phyloP scores from a whole-genome alignment of 2,888 invertebrate genomes.

The Watsonalla cultraria region DNA sequence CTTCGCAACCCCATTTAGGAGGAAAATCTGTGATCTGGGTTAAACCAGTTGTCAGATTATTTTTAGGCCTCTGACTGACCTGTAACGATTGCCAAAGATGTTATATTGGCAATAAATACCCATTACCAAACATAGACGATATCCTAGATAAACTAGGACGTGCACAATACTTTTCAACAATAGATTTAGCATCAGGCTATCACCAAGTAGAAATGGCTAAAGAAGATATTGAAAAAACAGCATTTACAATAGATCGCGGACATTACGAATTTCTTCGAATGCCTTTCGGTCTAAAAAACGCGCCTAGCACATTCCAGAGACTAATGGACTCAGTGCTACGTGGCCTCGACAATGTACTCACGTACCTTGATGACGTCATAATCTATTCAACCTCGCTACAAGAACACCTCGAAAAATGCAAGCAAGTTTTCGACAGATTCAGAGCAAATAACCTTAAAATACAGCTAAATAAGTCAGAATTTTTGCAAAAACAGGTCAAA shows the following conservation, averaged over 20 bases:
- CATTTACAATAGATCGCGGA: constrained; percentile 28
- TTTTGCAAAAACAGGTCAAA: constrained; percentile 13
- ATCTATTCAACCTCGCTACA: constrained; percentile 17
- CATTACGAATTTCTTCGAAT: constrained; percentile 36
- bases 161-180: constrained; percentile 20
- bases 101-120: constrained; percentile 3
- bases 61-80: too few species aligned
- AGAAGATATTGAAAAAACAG: constrained; percentile 29
- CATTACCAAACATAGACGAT: constrained; percentile 23
- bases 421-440: constrained; percentile 23
- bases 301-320: constrained; percentile 36
- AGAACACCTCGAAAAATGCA: constrained; percentile 22
- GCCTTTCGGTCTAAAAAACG: constrained; percentile 33
- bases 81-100: too few species aligned
- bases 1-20: too few species aligned
- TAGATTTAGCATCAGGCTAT: constrained; percentile 23
- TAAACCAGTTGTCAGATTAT: too few species aligned
- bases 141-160: constrained; percentile 19
- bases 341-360: constrained; percentile 22
- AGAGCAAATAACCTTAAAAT: constrained; percentile 18
- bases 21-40: too few species aligned
- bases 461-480: constrained; percentile 20
- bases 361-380: constrained; percentile 30
- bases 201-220: constrained; percentile 14
- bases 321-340: constrained; percentile 33